Evolutionary conservation across 2,113 vertebrate genomes (phyloP).

Genomic region (Podilymbus podiceps): DNA sequence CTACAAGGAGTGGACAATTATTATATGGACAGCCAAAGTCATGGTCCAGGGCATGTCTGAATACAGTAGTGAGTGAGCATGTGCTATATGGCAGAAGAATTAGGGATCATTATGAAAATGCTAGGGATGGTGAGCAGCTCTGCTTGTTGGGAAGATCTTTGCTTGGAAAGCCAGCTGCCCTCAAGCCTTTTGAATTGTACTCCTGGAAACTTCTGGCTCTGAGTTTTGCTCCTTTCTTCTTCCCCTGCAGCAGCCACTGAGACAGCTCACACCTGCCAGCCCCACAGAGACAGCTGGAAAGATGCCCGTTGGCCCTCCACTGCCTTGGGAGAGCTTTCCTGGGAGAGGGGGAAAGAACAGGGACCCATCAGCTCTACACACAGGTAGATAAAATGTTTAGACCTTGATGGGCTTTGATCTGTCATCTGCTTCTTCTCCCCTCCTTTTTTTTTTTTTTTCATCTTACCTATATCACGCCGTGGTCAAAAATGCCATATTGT

Average conservation of each 20-base stretch:
- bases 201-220: not conserved
- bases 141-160: not conserved
- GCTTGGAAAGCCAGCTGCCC: fast-evolving
- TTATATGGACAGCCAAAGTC: not conserved
- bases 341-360: not conserved
- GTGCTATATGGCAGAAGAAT: not conserved
- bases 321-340: not conserved
- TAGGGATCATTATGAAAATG: not conserved
- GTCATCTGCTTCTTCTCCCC: not conserved
- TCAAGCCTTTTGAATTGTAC: not conserved
- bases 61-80: fast-evolving
- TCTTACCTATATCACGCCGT: not conserved
- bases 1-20: not conserved
- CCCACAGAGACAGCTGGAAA: not conserved
- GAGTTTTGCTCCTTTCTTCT: not conserved
- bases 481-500: not conserved
- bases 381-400: not conserved
- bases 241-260: not conserved
- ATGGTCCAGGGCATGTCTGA: too few relatives aligned
- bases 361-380: fast-evolving
- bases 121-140: not conserved
- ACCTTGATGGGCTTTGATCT: not conserved
- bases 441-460: not conserved
- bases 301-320: fast-evolving
- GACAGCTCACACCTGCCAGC: not conserved